Conservation (phyloP, 2,888 invertebrate species). For the Pammene aurita region DNA sequence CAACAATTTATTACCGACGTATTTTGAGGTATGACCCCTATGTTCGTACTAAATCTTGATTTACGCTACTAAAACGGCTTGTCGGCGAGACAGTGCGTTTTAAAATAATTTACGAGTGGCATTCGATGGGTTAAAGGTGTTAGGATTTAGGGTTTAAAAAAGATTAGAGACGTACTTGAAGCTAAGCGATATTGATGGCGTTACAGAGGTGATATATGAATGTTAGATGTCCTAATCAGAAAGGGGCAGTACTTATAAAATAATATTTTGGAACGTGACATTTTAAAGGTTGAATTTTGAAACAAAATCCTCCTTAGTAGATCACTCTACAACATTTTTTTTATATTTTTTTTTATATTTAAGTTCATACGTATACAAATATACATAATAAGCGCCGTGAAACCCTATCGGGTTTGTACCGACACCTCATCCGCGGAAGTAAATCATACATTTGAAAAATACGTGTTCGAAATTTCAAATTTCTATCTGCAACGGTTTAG, state of each 20-base stretch:
- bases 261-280: too few species aligned
- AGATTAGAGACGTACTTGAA: background rate
- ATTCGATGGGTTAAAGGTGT: conserved; percentile 47
- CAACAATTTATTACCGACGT: conserved; percentile 74
- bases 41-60: conserved; percentile 76
- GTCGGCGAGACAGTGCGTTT: conserved; percentile 65
- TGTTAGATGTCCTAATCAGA: background rate
- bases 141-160: conserved; percentile 9
- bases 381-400: too few species aligned
- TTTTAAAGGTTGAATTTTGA: too few species aligned
- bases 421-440: too few species aligned
- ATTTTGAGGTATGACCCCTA: conserved; percentile 74
- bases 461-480: too few species aligned
- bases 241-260: background rate
- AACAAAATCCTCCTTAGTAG: too few species aligned
- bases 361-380: too few species aligned
- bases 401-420: too few species aligned
- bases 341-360: too few species aligned
- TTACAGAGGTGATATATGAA: conserved; percentile 9
- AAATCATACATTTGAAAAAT: too few species aligned
- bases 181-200: conserved; percentile 8
- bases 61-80: conserved; percentile 70
- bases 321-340: too few species aligned
- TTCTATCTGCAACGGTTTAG: too few species aligned
- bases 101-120: conserved; percentile 68